A percentile compares a stretch with the other conserved stretches of the same genome.
These are phyloP conservation scores for Aethes cnicana DNA, from an alignment of 2,888 invertebrate genomes.

Conservation along the genomic window DNA sequence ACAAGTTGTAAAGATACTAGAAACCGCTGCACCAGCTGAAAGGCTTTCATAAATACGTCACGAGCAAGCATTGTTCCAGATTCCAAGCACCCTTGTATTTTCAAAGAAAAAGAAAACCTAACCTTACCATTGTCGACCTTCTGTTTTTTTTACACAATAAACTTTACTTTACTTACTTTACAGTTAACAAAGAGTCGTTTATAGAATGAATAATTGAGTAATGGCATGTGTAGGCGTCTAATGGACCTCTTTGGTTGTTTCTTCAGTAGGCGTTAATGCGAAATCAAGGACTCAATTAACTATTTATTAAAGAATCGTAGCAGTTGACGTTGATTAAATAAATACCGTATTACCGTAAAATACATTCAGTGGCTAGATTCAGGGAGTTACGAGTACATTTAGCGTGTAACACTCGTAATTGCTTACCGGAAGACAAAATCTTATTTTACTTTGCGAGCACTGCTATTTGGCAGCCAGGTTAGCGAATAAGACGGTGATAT, in stretches of 20 bases:
- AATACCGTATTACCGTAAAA: too few species aligned
- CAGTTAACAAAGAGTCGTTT: neutral
- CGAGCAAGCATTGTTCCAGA: slow-evolving; percentile 1
- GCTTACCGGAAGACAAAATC: too few species aligned
- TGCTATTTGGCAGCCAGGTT: too few species aligned
- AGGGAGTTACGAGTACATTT: too few species aligned
- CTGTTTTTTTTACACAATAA: neutral
- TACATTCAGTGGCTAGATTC: too few species aligned
- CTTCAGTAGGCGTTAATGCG: neutral
- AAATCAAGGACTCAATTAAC: neutral
- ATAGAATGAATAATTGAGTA: neutral
- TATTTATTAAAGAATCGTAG: neutral
- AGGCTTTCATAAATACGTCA: neutral
- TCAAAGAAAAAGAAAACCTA: too few species aligned
- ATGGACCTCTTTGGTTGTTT: neutral
- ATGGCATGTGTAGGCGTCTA: slow-evolving; percentile 6
- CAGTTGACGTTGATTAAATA: too few species aligned
- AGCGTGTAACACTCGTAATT: too few species aligned
- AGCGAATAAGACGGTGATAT: too few species aligned
- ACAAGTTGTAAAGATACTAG: too few species aligned
- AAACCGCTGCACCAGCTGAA: neutral
- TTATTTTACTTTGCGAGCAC: too few species aligned
- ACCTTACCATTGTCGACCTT: too few species aligned
- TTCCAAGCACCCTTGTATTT: slow-evolving; percentile 1
- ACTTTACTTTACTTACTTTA: neutral